Percentiles rank a stretch among this genome's conserved stretches.
phyloP scores from a whole-genome alignment of 2,888 invertebrate species.

The Cryptocephalus primarius region DNA sequence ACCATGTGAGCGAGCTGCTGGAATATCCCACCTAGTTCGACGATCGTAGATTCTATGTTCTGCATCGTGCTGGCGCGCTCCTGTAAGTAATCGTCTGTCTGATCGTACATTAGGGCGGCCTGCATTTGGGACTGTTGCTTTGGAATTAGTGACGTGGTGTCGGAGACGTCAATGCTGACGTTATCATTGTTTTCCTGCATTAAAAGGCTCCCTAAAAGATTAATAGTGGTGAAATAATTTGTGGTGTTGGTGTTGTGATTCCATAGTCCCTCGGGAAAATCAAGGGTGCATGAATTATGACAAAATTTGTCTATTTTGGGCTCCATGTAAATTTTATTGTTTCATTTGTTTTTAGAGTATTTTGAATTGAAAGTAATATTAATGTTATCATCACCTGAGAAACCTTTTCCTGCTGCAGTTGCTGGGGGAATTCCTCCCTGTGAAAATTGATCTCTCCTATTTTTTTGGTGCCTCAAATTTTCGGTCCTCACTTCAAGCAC shows the following conservation, averaged over 20 bases:
- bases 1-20: constrained; percentile 95
- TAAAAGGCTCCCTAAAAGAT: constrained; percentile 32
- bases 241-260: no score
- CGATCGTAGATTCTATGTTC: constrained; percentile 97
- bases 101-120: constrained; percentile 69
- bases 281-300: no score
- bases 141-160: constrained; percentile 41
- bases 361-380: no score
- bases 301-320: no score
- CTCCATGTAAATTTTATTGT: no score
- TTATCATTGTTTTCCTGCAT: constrained; percentile 51
- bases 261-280: no score
- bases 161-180: constrained; percentile 74
- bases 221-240: no score
- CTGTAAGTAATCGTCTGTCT: constrained; percentile 82
- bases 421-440: constrained; percentile 57
- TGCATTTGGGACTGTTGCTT: constrained; percentile 40
- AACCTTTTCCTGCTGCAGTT: not conserved
- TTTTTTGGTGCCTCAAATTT: constrained; percentile 93
- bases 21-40: constrained; percentile 97
- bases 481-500: constrained; percentile 93
- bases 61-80: constrained; percentile 97
- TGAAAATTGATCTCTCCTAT: constrained; percentile 83
- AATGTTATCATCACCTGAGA: no score
- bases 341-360: no score